A percentile compares a stretch with the other conserved stretches of the same genome.
These are phyloP conservation scores for Pterostichus niger DNA, from an alignment of 2,888 invertebrate species.

Conservation along the genomic window DNA sequence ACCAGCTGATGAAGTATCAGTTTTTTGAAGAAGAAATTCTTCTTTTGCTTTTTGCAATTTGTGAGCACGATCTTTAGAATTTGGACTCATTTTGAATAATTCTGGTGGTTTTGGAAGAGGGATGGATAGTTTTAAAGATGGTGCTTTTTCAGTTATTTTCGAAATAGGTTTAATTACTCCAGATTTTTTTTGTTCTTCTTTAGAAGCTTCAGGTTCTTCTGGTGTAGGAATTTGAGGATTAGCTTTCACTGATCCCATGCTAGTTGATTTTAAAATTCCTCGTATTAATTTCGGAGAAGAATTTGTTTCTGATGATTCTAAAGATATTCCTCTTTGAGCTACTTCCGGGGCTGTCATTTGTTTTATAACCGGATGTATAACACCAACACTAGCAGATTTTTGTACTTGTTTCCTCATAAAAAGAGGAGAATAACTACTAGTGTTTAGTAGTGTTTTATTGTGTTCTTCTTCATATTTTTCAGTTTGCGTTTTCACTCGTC, in stretches of 20 bases:
- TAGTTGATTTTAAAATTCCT: constrained; percentile 75
- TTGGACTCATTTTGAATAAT: constrained; percentile 68
- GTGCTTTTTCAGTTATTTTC: constrained; percentile 71
- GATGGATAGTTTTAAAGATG: constrained; percentile 72
- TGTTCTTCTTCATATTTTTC: constrained; percentile 78
- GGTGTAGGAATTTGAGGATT: constrained; percentile 32
- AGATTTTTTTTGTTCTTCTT: neutral
- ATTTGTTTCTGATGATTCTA: constrained; percentile 52
- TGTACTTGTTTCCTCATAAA: constrained; percentile 80
- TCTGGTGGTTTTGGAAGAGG: constrained; percentile 67
- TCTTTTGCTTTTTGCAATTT: constrained; percentile 86
- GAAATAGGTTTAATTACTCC: constrained; percentile 1
- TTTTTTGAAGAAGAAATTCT: constrained; percentile 80
- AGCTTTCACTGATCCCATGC: constrained; percentile 73
- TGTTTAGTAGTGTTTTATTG: constrained; percentile 72
- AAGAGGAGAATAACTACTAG: constrained; percentile 71
- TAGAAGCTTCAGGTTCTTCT: constrained; percentile 21
- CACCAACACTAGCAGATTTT: constrained; percentile 82
- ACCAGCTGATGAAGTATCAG: constrained; percentile 4
- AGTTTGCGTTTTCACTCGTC: constrained; percentile 79
- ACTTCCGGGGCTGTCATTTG: constrained; percentile 74
- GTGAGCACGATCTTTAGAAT: constrained; percentile 78
- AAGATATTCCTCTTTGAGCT: constrained; percentile 54
- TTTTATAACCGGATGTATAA: constrained; percentile 71
- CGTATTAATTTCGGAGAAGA: constrained; percentile 69